phyloP scores from a whole-genome alignment of 2,888 invertebrate species.

The Morpho achilles region DNA sequence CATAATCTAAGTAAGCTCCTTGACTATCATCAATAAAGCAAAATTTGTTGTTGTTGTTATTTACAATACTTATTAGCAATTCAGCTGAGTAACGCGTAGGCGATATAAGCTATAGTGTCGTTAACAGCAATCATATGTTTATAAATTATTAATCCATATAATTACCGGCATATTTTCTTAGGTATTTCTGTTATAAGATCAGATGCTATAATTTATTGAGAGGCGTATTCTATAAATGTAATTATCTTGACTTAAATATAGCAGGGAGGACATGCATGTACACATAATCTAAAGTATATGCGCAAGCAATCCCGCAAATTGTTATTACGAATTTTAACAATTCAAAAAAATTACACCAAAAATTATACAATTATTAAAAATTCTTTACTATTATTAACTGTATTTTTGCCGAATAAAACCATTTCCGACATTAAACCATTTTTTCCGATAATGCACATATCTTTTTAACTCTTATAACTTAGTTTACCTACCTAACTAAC shows the following conservation, averaged over 20 bases:
- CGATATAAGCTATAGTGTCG: constrained; percentile 29
- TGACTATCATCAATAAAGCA: constrained; percentile 4
- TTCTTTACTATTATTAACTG: too few species aligned
- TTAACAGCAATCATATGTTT: constrained; percentile 24
- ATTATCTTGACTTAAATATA: constrained; percentile 1
- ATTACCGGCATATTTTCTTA: constrained; percentile 22
- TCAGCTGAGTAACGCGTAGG: constrained; percentile 27
- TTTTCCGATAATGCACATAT: too few species aligned
- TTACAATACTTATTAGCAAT: constrained; percentile 19
- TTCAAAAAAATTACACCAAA: too few species aligned
- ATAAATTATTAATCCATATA: constrained; percentile 26
- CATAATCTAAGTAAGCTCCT: not conserved
- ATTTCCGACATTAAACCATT: too few species aligned
- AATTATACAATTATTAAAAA: too few species aligned
- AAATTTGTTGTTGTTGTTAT: constrained; percentile 16
- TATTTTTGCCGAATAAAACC: too few species aligned
- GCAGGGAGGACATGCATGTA: not conserved
- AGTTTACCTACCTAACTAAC: too few species aligned
- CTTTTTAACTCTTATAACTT: too few species aligned
- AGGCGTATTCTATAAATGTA: constrained; percentile 14
- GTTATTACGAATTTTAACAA: too few species aligned
- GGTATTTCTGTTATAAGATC: constrained; percentile 20
- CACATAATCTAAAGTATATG: not conserved
- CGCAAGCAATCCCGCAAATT: too few species aligned
- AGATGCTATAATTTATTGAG: constrained; percentile 16